Evolutionary conservation across 1,140 invertebrate species (phyloP).

Genomic region (Xylocopa sonorina): DNA sequence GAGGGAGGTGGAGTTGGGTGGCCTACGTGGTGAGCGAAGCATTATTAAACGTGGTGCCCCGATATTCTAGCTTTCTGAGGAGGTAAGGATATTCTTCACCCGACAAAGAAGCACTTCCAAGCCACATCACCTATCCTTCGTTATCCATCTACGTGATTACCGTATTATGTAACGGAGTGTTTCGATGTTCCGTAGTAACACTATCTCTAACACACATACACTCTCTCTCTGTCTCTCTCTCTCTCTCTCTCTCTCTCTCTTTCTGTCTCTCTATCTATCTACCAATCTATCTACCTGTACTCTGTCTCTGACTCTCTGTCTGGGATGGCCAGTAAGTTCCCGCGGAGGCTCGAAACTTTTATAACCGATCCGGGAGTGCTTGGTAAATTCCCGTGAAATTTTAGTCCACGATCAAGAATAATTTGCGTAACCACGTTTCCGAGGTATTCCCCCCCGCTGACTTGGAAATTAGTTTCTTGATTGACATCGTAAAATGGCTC

Average conservation of each 20-base stretch:
- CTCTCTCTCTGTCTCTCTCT: conserved; percentile 18
- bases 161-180: conserved; percentile 68
- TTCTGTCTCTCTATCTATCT: too few species aligned
- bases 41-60: conserved; percentile 80
- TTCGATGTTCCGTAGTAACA: conserved; percentile 63
- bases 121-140: conserved; percentile 77
- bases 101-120: conserved; percentile 79
- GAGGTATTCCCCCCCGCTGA: not conserved
- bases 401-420: not conserved
- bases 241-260: not conserved
- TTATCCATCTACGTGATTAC: conserved; percentile 76
- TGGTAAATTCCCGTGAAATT: conserved; percentile 2
- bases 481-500: not conserved
- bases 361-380: not conserved
- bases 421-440: not conserved
- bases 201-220: conserved; percentile 34
- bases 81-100: conserved; percentile 82
- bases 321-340: conserved; percentile 6
- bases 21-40: conserved; percentile 70
- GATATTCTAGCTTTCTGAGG: conserved; percentile 83
- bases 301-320: conserved; percentile 3
- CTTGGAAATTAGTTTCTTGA: conserved; percentile 17
- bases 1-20: conserved; percentile 55
- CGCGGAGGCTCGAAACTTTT: not conserved
- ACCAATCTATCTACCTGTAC: not conserved